Evolutionary conservation across 2,888 invertebrate species (phyloP).

Genomic region (Sphaerophoria rueppellii): DNA sequence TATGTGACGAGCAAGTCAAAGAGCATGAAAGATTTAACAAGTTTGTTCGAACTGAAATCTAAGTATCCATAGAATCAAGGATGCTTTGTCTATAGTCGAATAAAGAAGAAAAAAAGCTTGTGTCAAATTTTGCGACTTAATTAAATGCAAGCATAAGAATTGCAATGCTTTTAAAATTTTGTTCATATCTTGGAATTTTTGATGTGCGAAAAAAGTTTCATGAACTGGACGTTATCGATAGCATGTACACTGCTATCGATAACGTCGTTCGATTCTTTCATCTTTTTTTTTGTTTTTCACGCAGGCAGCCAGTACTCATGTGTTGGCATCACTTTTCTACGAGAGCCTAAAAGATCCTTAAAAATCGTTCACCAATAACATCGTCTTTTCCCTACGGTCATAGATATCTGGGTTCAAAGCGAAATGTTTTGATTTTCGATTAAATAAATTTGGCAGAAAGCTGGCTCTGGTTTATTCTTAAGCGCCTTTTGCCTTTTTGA

Average conservation of each 20-base stretch:
- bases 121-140: background rate
- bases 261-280: background rate
- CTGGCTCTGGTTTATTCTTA: background rate
- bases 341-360: too few species aligned
- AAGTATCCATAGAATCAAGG: conserved; percentile 47
- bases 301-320: too few species aligned
- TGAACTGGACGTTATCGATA: background rate
- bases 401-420: too few species aligned
- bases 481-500: background rate
- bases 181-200: conserved; percentile 13
- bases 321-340: too few species aligned
- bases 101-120: conserved; percentile 5
- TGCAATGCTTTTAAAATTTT: too few species aligned
- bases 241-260: background rate
- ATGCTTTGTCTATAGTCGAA: conserved; percentile 33
- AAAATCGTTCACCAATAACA: too few species aligned
- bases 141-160: background rate
- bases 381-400: too few species aligned
- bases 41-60: conserved; percentile 60
- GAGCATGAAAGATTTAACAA: conserved; percentile 65
- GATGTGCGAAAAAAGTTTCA: conserved; percentile 13
- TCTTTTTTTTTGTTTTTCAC: too few species aligned
- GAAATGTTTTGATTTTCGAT: too few species aligned
- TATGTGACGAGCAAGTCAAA: conserved; percentile 32
- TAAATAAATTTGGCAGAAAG: too few species aligned